Conservation (phyloP, 2,888 invertebrate genomes). For the Drosophila falleni region DNA sequence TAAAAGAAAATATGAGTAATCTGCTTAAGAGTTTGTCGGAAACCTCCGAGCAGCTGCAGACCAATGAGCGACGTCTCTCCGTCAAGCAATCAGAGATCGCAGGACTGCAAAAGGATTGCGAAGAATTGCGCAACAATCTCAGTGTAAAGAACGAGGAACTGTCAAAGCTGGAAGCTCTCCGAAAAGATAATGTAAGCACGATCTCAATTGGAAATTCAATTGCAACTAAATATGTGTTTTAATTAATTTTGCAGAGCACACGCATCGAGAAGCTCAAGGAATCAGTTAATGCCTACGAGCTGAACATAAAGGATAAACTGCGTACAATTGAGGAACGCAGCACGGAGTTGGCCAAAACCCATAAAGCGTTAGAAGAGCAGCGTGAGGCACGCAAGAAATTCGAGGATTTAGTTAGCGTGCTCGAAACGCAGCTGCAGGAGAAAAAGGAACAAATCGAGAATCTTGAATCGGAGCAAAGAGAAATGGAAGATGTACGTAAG, state of each 20-base stretch:
- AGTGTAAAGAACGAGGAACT: conserved; percentile 76
- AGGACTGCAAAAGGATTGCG: conserved; percentile 79
- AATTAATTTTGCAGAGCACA: conserved; percentile 49
- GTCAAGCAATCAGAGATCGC: conserved; percentile 81
- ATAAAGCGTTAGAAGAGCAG: conserved; percentile 83
- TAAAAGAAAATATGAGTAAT: conserved; percentile 80
- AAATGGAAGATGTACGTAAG: conserved; percentile 84
- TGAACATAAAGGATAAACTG: conserved; percentile 81
- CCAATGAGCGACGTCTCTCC: conserved; percentile 79
- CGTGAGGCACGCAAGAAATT: conserved; percentile 83
- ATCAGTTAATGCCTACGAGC: conserved; percentile 82
- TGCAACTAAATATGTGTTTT: background rate
- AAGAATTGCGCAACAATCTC: conserved; percentile 70
- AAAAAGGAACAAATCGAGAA: conserved; percentile 83
- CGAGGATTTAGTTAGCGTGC: conserved; percentile 83
- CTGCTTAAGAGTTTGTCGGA: conserved; percentile 82
- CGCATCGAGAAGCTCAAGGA: conserved; percentile 84
- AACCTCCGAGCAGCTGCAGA: conserved; percentile 77
- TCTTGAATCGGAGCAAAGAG: conserved; percentile 83
- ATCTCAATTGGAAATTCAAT: background rate
- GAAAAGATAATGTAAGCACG: conserved; percentile 79
- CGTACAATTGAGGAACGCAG: conserved; percentile 82
- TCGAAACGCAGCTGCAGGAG: conserved; percentile 83
- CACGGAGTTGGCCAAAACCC: conserved; percentile 80
- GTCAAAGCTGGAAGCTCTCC: conserved; percentile 69